Percentiles rank a stretch among this genome's conserved stretches.
These are phyloP conservation scores for Agrotis clavis DNA, from an alignment of 2,888 invertebrate genomes.

Conservation along the genomic window DNA sequence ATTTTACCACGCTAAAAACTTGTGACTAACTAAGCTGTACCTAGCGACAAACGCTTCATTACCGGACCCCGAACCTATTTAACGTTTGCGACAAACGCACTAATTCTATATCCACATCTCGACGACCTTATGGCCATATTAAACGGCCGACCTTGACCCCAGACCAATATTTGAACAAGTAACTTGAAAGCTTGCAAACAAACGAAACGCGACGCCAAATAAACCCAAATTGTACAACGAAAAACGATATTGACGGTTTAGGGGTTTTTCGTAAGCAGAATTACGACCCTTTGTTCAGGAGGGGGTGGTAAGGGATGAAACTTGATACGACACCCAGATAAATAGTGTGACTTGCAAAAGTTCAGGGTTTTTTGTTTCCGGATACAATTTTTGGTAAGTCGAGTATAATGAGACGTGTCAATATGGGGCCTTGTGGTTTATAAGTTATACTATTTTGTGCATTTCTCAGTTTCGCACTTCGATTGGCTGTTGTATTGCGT, in stretches of 20 bases:
- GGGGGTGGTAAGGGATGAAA: constrained; percentile 55
- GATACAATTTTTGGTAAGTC: constrained; percentile 47
- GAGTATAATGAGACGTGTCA: constrained; percentile 26
- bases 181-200: constrained; percentile 72
- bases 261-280: constrained; percentile 65
- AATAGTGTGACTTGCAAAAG: constrained; percentile 64
- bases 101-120: constrained; percentile 47
- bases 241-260: constrained; percentile 74
- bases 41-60: constrained; percentile 18
- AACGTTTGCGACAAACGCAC: constrained; percentile 54
- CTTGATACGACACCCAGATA: constrained; percentile 62
- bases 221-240: constrained; percentile 73
- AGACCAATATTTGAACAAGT: constrained; percentile 68
- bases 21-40: no score
- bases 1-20: no score
- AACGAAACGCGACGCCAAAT: constrained; percentile 69
- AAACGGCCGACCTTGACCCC: constrained; percentile 58
- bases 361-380: constrained; percentile 42
- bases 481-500: no score
- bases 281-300: constrained; percentile 64
- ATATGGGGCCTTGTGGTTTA: neutral
- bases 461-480: no score
- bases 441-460: neutral
- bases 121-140: constrained; percentile 45
- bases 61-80: constrained; percentile 26